Base-by-base conservation (phyloP, 2,888 invertebrate genomes). In the Clunio marinus region DNA sequence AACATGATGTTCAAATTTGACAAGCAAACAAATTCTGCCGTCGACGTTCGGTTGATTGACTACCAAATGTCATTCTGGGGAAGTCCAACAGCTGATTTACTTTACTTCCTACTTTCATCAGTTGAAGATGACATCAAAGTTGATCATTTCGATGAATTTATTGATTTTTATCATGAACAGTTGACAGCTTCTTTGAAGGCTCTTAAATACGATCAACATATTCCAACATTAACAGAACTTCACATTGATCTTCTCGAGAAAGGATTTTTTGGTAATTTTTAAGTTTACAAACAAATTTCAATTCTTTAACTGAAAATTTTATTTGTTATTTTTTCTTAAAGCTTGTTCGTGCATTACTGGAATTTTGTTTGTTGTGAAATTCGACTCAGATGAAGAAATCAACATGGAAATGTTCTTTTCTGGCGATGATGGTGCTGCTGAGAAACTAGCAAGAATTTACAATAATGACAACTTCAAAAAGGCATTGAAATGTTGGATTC, bases 1-100 rank as follows among this genome's bases (percentile, higher is more conserved):
- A 70, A 72, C 24, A 70, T 71, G 25, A 51, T 71, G 69, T 71
- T 71, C 67, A 69, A 71, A 32, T 65, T 70, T 25, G 35, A 68
- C 22, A n/a, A n/a, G n/a, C 28, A 46, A 1, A 28, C 57, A 5
- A 65, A 67, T 35, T 24, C 32, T n/a, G 13, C 71, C 69, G 28
- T 63, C 70, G 22, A 62, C 25, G 45, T 62, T 1, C 7, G 27
- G 1, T 25, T 62, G 41, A 15, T 41, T 15, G 62, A 62, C 17
- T 62, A 15, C 15, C 62, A 62, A 37, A 7, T 25, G 35, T 70
- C 69, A 17, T 66, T 37, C 10, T 71, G 65, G 51, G 67, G 32
- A 15, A 63, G 59, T 8, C 71, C 71, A 1, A 70, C 62, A 0
- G 25, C 62, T 1, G 71, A 72, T 58, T 24, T 71, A 7, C 63